Percentiles rank a stretch among this genome's conserved stretches.
Evolutionary conservation across 2,113 vertebrate species (phyloP).

Genomic region (Dendrocopos noguchii): DNA sequence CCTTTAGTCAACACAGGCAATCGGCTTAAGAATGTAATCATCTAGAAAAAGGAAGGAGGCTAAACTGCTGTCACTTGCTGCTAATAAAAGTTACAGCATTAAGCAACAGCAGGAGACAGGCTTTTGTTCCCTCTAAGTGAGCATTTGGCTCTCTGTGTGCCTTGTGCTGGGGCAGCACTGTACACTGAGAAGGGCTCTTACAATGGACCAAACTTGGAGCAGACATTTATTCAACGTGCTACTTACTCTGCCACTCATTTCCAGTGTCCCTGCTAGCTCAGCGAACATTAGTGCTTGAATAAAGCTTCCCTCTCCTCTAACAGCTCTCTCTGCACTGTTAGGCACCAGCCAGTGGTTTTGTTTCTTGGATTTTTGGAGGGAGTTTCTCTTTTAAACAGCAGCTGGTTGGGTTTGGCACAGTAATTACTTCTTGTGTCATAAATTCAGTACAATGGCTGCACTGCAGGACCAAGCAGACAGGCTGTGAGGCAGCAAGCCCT

Average conservation of each 20-base stretch:
- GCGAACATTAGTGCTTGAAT: background rate
- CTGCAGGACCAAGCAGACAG: background rate
- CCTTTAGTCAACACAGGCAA: slow-evolving; percentile 42
- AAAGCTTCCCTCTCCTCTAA: background rate
- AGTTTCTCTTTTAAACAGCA: background rate
- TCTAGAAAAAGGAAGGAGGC: slow-evolving; percentile 16
- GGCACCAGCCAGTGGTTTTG: background rate
- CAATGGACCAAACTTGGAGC: background rate
- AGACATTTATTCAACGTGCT: background rate
- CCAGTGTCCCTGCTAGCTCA: background rate
- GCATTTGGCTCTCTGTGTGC: slow-evolving; percentile 31
- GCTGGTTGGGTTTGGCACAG: background rate
- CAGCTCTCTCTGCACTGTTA: background rate
- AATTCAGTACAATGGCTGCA: background rate
- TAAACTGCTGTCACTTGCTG: slow-evolving; percentile 31
- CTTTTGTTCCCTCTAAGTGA: slow-evolving; percentile 41
- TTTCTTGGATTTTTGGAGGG: background rate
- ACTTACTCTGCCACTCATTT: background rate
- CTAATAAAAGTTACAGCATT: slow-evolving; percentile 50
- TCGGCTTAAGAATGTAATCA: slow-evolving; percentile 60
- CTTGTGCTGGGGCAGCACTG: background rate
- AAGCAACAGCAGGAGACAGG: slow-evolving; percentile 41
- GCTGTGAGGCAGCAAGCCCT: background rate
- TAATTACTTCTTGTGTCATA: slow-evolving; percentile 26
- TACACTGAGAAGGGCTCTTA: background rate